These are phyloP conservation scores for Antheraea mylitta DNA, from an alignment of 1,140 invertebrate species.

Conservation along the genomic window DNA sequence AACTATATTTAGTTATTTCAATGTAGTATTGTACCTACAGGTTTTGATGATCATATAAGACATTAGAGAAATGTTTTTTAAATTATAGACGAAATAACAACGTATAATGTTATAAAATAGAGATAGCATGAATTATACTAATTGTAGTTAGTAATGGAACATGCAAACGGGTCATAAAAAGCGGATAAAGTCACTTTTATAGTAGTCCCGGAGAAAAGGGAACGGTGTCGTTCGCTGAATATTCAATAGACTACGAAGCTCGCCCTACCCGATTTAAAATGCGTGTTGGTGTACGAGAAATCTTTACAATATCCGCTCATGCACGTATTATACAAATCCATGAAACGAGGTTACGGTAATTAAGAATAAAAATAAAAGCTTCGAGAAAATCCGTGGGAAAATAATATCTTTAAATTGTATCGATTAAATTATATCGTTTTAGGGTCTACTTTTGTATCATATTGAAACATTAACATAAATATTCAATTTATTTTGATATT, in stretches of 20 bases:
- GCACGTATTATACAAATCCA: neutral
- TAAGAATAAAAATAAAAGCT: neutral
- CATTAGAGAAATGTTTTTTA: neutral
- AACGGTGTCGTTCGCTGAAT: conserved; percentile 33
- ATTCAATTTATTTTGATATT: too few species aligned
- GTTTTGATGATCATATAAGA: neutral
- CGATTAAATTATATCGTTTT: neutral
- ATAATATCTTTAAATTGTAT: too few species aligned
- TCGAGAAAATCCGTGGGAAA: neutral
- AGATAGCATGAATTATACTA: conserved; percentile 7
- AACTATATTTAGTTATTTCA: too few species aligned
- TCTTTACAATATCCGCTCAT: conserved; percentile 4
- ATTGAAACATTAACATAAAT: too few species aligned
- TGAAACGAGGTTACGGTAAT: neutral
- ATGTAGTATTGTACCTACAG: too few species aligned
- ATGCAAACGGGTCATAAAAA: conserved; percentile 22
- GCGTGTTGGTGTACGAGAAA: neutral
- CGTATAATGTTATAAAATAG: conserved; percentile 2
- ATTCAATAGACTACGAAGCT: conserved; percentile 33
- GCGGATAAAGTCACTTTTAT: conserved; percentile 41
- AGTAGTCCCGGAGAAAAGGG: conserved; percentile 28
- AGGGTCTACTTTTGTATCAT: neutral
- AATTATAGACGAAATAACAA: neutral
- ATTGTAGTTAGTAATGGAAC: conserved; percentile 10
- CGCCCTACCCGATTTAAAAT: neutral